Base-by-base conservation (phyloP, 2,888 invertebrate genomes). In the Hydraecia micacea region DNA sequence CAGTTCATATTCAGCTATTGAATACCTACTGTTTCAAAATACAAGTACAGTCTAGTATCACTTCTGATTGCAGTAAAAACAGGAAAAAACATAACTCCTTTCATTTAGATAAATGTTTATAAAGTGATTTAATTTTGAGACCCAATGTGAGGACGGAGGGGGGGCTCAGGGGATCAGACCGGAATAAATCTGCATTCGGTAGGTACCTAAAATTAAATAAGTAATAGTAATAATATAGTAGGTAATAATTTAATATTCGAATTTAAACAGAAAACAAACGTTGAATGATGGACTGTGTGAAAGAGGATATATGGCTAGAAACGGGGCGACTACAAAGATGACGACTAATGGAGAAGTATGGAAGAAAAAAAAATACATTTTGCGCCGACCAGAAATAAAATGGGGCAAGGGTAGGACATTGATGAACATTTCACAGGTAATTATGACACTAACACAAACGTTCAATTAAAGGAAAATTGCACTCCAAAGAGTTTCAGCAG, bases 381-480 rank as follows among this genome's bases (percentile, higher is more conserved):
- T 8, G 7, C 60, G 18, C 8, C 18, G 8, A 11, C 3, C 9
- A 0, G 11, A 5, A 63, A 63, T 63, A 9, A 21, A 11, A 21
- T 21, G 3, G 1, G 0, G 4, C 21, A 8, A 3, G 1, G 32
- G 1, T 4, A 63, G 6, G 36, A 63, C 11, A 36, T 0, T 21
- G 4, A 32, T 4, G 32, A 62, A 21, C 5, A 21, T 63, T 63
- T 21, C 0, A 11, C 36, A 62, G 32, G 32, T 18, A 18, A 32
- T 21, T 32, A 36, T 25, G 25, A 65, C 25, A 65, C 21, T 36
- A 25, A 21, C 36, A 8, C n/a, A 39, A 39, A 5, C 8, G 13
- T 68, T 25, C 15, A 39, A 58, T 25, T 46, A 18, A 28, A 62
- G 2, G 25, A 58, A 46, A 58, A 66, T 39, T 25, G 13, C 2